A percentile compares a stretch with the other conserved stretches of the same genome.
phyloP scores from a whole-genome alignment of 2,113 vertebrate genomes.

The Xiphias gladius region DNA sequence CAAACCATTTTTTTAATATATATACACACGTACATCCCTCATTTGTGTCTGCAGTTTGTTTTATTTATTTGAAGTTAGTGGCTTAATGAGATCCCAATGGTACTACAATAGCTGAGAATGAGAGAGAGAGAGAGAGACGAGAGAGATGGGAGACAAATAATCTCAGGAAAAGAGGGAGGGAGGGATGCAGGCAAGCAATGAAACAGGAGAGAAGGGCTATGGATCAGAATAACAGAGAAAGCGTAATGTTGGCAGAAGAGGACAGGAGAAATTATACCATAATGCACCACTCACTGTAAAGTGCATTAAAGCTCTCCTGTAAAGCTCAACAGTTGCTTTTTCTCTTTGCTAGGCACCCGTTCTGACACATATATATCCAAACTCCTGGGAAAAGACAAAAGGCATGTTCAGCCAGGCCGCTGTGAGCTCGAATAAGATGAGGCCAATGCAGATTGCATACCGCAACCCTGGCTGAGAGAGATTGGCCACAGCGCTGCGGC shows the following conservation, averaged over 20 bases:
- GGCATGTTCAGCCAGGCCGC: slow-evolving; percentile 48
- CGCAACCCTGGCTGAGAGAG: slow-evolving; percentile 73
- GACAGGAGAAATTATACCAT: slow-evolving; percentile 4
- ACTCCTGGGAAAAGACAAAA: slow-evolving; percentile 60
- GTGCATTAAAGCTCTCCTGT: slow-evolving; percentile 30
- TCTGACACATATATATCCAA: slow-evolving; percentile 71
- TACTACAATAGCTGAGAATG: slow-evolving; percentile 73
- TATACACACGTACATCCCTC: slow-evolving; percentile 73
- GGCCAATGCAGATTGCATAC: slow-evolving; percentile 76
- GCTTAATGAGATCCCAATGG: slow-evolving; percentile 88
- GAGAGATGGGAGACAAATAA: slow-evolving; percentile 38
- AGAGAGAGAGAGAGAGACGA: slow-evolving; percentile 41
- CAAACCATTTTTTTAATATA: slow-evolving; percentile 53
- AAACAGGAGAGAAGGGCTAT: slow-evolving; percentile 26
- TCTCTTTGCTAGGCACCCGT: slow-evolving; percentile 31
- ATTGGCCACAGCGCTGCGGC: slow-evolving; percentile 76
- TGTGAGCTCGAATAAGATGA: slow-evolving; percentile 68
- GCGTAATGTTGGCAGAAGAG: slow-evolving; percentile 39
- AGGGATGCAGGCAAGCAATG: slow-evolving; percentile 51
- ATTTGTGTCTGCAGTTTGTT: slow-evolving; percentile 83
- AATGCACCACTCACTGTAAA: slow-evolving; percentile 43
- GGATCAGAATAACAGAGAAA: slow-evolving; percentile 44
- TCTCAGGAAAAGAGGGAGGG: slow-evolving; percentile 42
- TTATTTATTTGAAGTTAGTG: slow-evolving; percentile 87
- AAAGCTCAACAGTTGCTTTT: slow-evolving; percentile 49